Evolutionary conservation across 2,113 vertebrate species (phyloP).

Genomic region (Jaculus jaculus): DNA sequence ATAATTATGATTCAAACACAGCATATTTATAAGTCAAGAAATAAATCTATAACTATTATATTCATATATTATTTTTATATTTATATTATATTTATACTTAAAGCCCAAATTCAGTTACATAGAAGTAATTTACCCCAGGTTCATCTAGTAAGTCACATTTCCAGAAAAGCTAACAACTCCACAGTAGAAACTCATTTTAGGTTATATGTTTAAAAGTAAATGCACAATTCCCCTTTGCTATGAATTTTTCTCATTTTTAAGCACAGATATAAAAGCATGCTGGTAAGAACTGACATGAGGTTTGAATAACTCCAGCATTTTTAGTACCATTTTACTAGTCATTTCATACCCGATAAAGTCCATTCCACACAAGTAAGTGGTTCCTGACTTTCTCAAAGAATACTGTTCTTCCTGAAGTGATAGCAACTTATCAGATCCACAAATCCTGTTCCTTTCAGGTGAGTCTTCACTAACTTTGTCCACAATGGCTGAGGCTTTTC

Average conservation of each 20-base stretch:
- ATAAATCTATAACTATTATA: not conserved
- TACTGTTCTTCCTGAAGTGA: not conserved
- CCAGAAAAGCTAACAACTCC: not conserved
- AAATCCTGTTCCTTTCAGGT: not conserved
- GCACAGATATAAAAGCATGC: not conserved
- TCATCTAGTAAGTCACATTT: not conserved
- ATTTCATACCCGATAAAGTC: not conserved
- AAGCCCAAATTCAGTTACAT: not conserved
- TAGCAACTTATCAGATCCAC: not conserved
- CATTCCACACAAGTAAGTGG: not conserved
- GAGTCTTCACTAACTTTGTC: not conserved
- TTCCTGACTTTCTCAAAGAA: not conserved
- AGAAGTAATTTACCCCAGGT: not conserved
- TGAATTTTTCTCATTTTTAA: slow-evolving; percentile 16
- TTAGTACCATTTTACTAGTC: not conserved
- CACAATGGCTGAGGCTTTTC: not conserved
- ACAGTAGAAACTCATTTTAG: not conserved
- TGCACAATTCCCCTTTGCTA: not conserved
- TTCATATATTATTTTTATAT: too few relatives aligned
- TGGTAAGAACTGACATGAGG: not conserved
- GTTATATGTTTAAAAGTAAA: not conserved
- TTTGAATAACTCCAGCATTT: not conserved
- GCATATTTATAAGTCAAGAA: not conserved
- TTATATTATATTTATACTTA: too few relatives aligned
- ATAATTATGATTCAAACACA: not conserved